These are phyloP conservation scores for Zaprionus capensis DNA, from an alignment of 1,140 invertebrate species.

Conservation along the genomic window DNA sequence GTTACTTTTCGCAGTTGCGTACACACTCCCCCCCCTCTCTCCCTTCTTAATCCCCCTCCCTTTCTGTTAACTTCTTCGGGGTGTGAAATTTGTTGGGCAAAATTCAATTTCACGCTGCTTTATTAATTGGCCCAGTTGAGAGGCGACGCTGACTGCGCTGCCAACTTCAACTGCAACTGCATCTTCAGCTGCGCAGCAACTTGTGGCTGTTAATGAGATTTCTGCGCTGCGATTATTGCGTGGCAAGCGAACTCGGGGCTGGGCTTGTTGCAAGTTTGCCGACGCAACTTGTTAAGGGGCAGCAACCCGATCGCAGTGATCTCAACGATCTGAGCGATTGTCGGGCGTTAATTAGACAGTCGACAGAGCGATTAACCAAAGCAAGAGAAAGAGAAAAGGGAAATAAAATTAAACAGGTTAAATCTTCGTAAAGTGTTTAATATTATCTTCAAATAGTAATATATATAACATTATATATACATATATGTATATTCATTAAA, in stretches of 20 bases:
- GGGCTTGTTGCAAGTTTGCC: conserved; percentile 22
- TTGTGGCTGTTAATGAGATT: conserved; percentile 73
- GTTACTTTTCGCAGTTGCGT: conserved; percentile 66
- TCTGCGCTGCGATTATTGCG: conserved; percentile 65
- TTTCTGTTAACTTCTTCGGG: conserved; percentile 30
- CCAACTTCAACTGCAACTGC: conserved; percentile 7
- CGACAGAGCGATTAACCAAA: conserved; percentile 30
- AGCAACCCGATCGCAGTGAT: neutral
- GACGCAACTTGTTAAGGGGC: conserved; percentile 26
- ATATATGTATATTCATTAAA: too few species aligned
- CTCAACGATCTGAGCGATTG: neutral
- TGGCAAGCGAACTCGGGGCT: neutral
- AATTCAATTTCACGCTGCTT: conserved; percentile 83
- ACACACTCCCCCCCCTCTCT: neutral
- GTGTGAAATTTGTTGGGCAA: conserved; percentile 72
- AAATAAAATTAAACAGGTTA: neutral
- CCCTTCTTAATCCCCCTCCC: neutral
- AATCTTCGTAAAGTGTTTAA: too few species aligned
- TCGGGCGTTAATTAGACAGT: conserved; percentile 48
- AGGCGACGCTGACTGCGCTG: conserved; percentile 10
- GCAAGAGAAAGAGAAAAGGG: neutral
- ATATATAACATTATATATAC: too few species aligned
- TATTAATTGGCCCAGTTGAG: conserved; percentile 79
- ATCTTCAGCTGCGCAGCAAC: conserved; percentile 17
- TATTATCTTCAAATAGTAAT: too few species aligned